phyloP scores from a whole-genome alignment of 2,113 vertebrate genomes.

The Excalfactoria chinensis region DNA sequence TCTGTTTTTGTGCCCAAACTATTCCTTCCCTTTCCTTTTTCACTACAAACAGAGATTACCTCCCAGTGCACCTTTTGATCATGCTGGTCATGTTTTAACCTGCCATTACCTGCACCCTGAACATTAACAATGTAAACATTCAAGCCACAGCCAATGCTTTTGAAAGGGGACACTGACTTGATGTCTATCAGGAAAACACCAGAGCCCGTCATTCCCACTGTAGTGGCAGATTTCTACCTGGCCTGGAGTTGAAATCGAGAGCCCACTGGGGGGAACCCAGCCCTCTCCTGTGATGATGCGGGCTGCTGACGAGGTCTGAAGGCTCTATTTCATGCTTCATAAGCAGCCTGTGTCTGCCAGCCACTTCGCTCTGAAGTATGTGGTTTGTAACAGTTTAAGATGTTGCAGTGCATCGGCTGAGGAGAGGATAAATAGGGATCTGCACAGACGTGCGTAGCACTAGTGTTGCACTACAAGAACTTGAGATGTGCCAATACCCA shows the following conservation, averaged over 20 bases:
- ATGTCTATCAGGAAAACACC: slow-evolving; percentile 33
- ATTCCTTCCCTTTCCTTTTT: background rate
- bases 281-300: slow-evolving; percentile 67
- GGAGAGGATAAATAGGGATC: background rate
- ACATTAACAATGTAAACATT: slow-evolving; percentile 61
- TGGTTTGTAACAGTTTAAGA: slow-evolving; percentile 79
- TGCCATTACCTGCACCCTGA: slow-evolving; percentile 31
- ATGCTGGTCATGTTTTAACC: slow-evolving; percentile 39
- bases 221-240: slow-evolving; percentile 59
- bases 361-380: slow-evolving; percentile 59
- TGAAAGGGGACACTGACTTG: slow-evolving; percentile 51
- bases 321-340: slow-evolving; percentile 66
- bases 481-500: background rate
- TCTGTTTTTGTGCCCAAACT: background rate
- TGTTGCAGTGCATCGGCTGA: slow-evolving; percentile 67
- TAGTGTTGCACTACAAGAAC: background rate
- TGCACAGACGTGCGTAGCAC: background rate
- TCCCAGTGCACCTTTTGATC: slow-evolving; percentile 22
- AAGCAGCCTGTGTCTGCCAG: slow-evolving; percentile 38
- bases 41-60: background rate
- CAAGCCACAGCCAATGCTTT: background rate
- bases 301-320: slow-evolving; percentile 43
- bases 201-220: background rate
- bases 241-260: slow-evolving; percentile 71
- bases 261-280: slow-evolving; percentile 75